Evolutionary conservation across 1,140 invertebrate species (phyloP).

Genomic region (Matsumurasca onukii): DNA sequence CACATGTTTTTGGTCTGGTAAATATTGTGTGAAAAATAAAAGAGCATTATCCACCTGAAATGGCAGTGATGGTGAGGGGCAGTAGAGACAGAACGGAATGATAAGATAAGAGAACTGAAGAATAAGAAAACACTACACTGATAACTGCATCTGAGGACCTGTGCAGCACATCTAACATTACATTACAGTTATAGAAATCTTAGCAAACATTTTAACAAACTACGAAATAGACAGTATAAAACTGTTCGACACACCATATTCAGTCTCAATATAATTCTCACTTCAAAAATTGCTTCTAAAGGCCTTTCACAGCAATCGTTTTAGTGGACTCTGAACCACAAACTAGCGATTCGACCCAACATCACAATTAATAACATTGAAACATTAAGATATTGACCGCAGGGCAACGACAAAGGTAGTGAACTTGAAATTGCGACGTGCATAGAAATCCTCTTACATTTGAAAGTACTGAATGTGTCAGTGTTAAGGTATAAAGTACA

Average conservation of each 20-base stretch:
- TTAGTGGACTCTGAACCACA: constrained; percentile 2
- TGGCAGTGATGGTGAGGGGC: constrained; percentile 11
- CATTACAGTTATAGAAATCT: constrained; percentile 31
- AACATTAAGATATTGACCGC: not conserved
- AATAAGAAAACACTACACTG: constrained; percentile 27
- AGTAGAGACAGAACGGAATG: constrained; percentile 16
- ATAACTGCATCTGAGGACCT: constrained; percentile 25
- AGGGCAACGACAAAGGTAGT: not conserved
- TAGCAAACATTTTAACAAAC: constrained; percentile 29
- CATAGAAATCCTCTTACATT: not conserved
- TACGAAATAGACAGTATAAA: constrained; percentile 27
- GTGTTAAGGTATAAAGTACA: not conserved
- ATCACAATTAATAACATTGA: constrained; percentile 19
- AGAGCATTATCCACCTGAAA: not conserved
- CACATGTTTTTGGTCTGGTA: constrained; percentile 28
- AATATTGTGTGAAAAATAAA: not conserved
- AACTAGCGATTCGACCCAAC: not conserved
- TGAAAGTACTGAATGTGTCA: not conserved
- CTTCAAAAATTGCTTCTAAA: constrained; percentile 23
- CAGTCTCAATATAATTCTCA: constrained; percentile 27
- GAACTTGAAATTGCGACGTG: too few species aligned
- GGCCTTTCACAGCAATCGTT: constrained; percentile 27
- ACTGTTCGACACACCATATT: constrained; percentile 6
- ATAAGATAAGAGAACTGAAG: constrained; percentile 1
- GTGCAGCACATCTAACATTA: not conserved